A percentile compares a stretch with the other conserved stretches of the same genome.
These are phyloP conservation scores for Knipowitschia caucasica DNA, from an alignment of 2,797 vertebrate genomes.

Conservation along the genomic window DNA sequence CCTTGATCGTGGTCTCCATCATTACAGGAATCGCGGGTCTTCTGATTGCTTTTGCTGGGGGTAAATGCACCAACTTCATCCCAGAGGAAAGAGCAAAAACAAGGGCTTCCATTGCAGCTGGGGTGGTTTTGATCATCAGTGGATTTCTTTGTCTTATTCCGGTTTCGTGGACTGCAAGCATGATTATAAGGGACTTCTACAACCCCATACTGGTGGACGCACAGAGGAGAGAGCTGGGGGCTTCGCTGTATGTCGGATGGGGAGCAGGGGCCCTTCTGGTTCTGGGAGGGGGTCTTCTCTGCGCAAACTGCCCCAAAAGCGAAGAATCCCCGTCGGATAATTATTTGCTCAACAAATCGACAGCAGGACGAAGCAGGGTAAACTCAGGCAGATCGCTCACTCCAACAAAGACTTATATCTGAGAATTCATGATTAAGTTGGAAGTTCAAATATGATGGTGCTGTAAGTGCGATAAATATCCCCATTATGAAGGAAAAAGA, in stretches of 20 bases:
- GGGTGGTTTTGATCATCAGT: conserved; percentile 67
- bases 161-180: conserved; percentile 73
- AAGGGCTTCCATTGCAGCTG: conserved; percentile 56
- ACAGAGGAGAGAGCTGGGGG: conserved; percentile 84
- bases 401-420: conserved; percentile 66
- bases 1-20: conserved; percentile 69
- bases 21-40: conserved; percentile 60
- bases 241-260: conserved; percentile 89
- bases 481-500: neutral
- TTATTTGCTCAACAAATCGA: conserved; percentile 47
- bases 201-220: conserved; percentile 61
- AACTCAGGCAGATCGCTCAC: conserved; percentile 25
- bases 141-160: conserved; percentile 73
- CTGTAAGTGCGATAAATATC: neutral
- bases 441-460: neutral
- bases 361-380: conserved; percentile 13
- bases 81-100: conserved; percentile 64
- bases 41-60: conserved; percentile 65
- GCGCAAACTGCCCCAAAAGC: conserved; percentile 50
- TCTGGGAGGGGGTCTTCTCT: conserved; percentile 78
- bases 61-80: conserved; percentile 80
- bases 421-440: conserved; percentile 11
- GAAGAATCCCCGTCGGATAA: conserved; percentile 42
- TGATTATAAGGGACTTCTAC: conserved; percentile 76
- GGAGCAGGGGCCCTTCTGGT: conserved; percentile 76